Evolutionary conservation across 2,113 vertebrate genomes (phyloP), one percentile per base, ranked within the genome.

Genomic region (Amphiprion ocellaris): DNA sequence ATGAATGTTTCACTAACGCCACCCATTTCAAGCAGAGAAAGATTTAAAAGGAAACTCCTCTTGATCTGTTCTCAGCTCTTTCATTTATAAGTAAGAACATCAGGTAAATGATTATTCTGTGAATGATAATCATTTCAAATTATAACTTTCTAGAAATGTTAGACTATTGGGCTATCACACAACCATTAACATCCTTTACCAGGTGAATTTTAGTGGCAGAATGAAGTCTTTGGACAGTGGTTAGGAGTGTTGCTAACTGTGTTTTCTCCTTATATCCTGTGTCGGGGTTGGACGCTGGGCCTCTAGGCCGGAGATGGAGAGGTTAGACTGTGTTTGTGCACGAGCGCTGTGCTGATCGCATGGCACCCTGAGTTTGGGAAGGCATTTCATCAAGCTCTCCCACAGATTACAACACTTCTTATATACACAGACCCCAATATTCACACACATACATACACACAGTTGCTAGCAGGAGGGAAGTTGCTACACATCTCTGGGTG

Each of bases 261-360:
- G 63, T 91, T 95, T 84, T 95, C 79, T 95, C 88, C 93, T 84
- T 89, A 74, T 93, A 87, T 94, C 91, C 91, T 94, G 90, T 93
- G 90, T 93, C 87, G 89, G 79, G 87, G 90, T 87, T 87, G 93
- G 94, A 94, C 83, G 91, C 90, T 85, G 93, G 93, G 90, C 90
- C 92, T 47, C 91, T 95, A 95, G 94, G 89, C 90, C 85, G 95
- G 95, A 91, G 94, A 95, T 55, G 94, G 89, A 94, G 94, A 96
- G 95, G 95, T 96, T 94, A 96, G 94, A 94, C 78, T 86, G 69
- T 87, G 92, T 94, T 94, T 94, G 90, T 95, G 95, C 94, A 95
- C 95, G 93, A 93, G 88, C 81, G 90, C 93, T 95, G 90, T 95
- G 94, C 94, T 94, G 93, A 90, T 65, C 91, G 95, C 95, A 96